Evolutionary conservation across 23 tunicate genomes (phyloP).

Genomic region (Phallusia fumigata): DNA sequence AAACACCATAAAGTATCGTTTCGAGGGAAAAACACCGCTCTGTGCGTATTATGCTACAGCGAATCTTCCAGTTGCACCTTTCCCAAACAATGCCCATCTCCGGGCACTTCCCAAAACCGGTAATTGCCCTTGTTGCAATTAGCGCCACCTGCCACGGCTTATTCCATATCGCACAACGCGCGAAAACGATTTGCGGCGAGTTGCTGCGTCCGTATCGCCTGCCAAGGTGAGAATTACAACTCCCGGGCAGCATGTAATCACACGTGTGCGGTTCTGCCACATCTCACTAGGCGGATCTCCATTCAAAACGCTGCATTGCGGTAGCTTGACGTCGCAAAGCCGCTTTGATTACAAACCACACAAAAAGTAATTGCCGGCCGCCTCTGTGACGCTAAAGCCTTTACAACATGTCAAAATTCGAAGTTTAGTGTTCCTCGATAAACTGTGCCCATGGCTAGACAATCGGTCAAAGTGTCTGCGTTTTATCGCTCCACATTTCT

Average conservation of each 20-base stretch:
- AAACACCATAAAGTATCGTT: slow-evolving; percentile 2
- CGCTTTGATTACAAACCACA: slow-evolving; percentile 9
- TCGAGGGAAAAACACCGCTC: background rate
- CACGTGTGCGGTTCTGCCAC: background rate
- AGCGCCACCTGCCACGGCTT: background rate
- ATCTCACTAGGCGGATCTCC: background rate
- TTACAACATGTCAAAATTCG: slow-evolving; percentile 12
- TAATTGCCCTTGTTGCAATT: slow-evolving; percentile 1
- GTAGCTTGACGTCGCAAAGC: background rate
- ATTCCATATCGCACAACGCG: background rate
- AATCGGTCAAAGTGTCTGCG: background rate
- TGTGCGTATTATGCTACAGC: too few relatives aligned
- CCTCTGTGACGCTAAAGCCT: background rate
- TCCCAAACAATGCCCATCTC: background rate
- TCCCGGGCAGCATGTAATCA: background rate
- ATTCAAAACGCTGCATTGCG: slow-evolving; percentile 1
- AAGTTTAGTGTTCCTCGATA: background rate
- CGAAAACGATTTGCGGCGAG: background rate
- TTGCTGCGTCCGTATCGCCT: background rate
- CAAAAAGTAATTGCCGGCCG: slow-evolving; percentile 4
- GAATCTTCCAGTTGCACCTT: background rate
- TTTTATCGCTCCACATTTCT: background rate
- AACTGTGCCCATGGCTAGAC: background rate
- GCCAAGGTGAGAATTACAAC: background rate
- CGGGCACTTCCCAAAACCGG: slow-evolving; percentile 6